Evolutionary conservation across 2,888 invertebrate genomes (phyloP).

Genomic region (Drosophila hamatofila): DNA sequence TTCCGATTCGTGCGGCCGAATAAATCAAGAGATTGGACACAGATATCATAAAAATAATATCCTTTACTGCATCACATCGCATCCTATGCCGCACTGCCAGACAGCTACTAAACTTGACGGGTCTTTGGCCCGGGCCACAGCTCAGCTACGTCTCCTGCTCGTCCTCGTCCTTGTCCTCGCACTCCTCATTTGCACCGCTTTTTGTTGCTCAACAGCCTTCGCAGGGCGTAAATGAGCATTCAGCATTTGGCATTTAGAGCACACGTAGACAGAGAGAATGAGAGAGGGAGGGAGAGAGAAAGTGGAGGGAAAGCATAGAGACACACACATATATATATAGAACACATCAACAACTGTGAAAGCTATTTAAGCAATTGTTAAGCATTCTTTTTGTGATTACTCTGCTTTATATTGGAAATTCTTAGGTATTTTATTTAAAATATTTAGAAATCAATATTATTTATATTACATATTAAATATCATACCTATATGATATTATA

Average conservation of each 20-base stretch:
- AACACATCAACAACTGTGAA: constrained; percentile 24
- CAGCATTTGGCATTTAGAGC: constrained; percentile 40
- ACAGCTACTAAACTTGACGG: constrained; percentile 53
- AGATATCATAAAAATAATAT: constrained; percentile 85
- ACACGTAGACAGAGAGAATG: neutral
- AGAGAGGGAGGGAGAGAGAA: neutral
- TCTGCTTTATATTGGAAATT: neutral
- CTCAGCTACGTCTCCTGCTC: neutral
- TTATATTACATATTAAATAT: neutral
- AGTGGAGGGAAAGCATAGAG: constrained; percentile 1
- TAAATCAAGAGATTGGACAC: constrained; percentile 85
- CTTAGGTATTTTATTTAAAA: neutral
- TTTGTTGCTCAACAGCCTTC: constrained; percentile 34
- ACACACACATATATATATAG: constrained; percentile 4
- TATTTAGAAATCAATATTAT: neutral
- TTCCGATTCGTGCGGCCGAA: constrained; percentile 83
- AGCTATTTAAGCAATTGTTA: constrained; percentile 48
- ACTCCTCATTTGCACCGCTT: constrained; percentile 49
- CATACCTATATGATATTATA: neutral
- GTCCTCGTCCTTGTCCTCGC: neutral
- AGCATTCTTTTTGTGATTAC: neutral
- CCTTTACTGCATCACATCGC: constrained; percentile 58
- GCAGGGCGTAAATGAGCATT: constrained; percentile 62
- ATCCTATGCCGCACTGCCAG: constrained; percentile 51
- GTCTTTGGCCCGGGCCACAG: constrained; percentile 27